Evolutionary conservation across 2,888 invertebrate genomes (phyloP).

Genomic region (Stramonita haemastoma): DNA sequence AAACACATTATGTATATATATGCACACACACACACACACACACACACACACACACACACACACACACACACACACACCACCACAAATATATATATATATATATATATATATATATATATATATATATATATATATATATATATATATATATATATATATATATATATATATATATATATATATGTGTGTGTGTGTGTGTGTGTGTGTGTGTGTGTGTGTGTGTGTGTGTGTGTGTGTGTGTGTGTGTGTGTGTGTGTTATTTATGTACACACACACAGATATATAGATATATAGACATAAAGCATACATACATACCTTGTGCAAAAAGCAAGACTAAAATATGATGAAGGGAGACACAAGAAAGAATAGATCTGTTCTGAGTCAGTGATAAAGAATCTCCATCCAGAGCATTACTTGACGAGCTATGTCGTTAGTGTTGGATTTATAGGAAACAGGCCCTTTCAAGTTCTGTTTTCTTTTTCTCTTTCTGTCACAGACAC

Average conservation of each 20-base stretch:
- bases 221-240: neutral
- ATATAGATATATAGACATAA: neutral
- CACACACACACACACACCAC: conserved; percentile 18
- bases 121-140: neutral
- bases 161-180: neutral
- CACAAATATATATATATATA: neutral
- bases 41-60: conserved; percentile 17
- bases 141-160: neutral
- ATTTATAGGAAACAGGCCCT: too few species aligned
- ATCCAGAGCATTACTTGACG: too few species aligned
- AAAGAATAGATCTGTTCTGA: too few species aligned
- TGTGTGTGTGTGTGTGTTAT: neutral
- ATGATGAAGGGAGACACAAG: too few species aligned
- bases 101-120: neutral
- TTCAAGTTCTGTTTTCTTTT: too few species aligned
- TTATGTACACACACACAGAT: neutral
- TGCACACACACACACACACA: neutral
- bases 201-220: neutral
- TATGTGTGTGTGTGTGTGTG: too few species aligned
- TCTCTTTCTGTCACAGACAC: too few species aligned
- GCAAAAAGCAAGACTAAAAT: too few species aligned
- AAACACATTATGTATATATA: too few species aligned
- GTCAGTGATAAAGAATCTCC: too few species aligned
- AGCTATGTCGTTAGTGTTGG: too few species aligned
- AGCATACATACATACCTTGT: too few species aligned